A percentile compares a stretch with the other conserved stretches of the same genome.
These are phyloP conservation scores for Adoxophyes honmai DNA, from an alignment of 1,140 invertebrate species.

Conservation along the genomic window DNA sequence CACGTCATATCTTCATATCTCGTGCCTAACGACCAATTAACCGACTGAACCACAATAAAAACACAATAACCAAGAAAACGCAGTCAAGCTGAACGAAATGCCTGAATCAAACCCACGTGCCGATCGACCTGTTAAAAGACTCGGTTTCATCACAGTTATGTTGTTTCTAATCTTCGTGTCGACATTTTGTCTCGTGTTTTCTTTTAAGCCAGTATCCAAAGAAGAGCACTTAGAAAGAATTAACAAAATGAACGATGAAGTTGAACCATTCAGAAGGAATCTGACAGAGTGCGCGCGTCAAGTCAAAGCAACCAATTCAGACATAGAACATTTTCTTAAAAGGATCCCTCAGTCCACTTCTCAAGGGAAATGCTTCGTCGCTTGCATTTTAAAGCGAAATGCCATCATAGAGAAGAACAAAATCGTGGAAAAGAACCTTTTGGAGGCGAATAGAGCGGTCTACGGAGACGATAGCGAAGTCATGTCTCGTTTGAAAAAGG, in stretches of 20 bases:
- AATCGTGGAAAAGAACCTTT: conserved; percentile 43
- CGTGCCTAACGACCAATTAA: conserved; percentile 5
- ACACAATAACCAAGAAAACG: conserved; percentile 18
- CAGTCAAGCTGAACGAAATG: conserved; percentile 21
- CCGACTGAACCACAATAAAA: conserved; percentile 1
- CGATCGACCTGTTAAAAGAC: conserved; percentile 21
- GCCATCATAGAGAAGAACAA: conserved; percentile 61
- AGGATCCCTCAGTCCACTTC: conserved; percentile 52
- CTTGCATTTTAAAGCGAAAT: conserved; percentile 64
- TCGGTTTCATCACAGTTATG: conserved; percentile 21
- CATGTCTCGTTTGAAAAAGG: conserved; percentile 41
- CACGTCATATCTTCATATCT: background rate
- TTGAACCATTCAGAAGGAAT: conserved; percentile 63
- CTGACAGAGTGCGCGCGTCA: conserved; percentile 63
- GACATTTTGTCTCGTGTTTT: conserved; percentile 32
- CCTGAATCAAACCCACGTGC: conserved; percentile 14
- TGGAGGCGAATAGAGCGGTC: conserved; percentile 54
- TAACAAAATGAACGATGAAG: conserved; percentile 54
- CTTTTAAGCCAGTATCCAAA: conserved; percentile 50
- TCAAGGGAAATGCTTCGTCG: conserved; percentile 68
- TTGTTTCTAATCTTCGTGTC: conserved; percentile 28
- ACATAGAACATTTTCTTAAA: conserved; percentile 64
- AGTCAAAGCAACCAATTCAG: conserved; percentile 57
- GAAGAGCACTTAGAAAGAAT: conserved; percentile 54
- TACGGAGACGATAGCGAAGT: conserved; percentile 64